Evolutionary conservation across 2,113 vertebrate species (phyloP).

Genomic region (Nansenia antarctica): DNA sequence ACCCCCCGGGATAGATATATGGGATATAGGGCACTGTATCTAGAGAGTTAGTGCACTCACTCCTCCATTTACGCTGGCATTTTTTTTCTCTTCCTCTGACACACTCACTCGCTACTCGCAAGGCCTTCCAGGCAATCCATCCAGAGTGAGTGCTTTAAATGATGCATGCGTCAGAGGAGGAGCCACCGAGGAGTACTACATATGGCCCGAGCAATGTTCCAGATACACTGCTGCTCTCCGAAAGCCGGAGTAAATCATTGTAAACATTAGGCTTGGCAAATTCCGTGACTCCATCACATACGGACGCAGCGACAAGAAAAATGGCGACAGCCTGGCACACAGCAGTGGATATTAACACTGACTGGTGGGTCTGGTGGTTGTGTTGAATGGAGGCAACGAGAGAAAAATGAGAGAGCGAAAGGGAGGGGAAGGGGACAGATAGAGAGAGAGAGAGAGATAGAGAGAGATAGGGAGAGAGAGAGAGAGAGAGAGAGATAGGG

Average conservation of each 20-base stretch:
- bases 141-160: conserved; percentile 52
- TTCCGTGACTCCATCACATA: conserved; percentile 34
- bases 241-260: conserved; percentile 39
- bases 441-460: background rate
- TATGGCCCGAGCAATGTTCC: conserved; percentile 23
- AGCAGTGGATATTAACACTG: conserved; percentile 10
- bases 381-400: conserved; percentile 14
- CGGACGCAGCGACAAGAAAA: conserved; percentile 25
- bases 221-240: conserved; percentile 32
- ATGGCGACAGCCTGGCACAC: conserved; percentile 17
- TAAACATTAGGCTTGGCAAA: conserved; percentile 43
- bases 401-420: background rate
- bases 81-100: conserved; percentile 28
- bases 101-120: conserved; percentile 46
- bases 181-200: conserved; percentile 36
- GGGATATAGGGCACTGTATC: background rate
- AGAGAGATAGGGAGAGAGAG: conserved; percentile 4
- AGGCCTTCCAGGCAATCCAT: conserved; percentile 48
- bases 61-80: background rate
- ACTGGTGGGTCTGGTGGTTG: conserved; percentile 8
- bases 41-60: conserved; percentile 26
- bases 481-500: background rate
- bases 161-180: conserved; percentile 62
- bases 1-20: background rate
- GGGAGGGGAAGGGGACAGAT: background rate